Evolutionary conservation across 2,113 vertebrate genomes (phyloP).

Genomic region (Peromyscus californicus): DNA sequence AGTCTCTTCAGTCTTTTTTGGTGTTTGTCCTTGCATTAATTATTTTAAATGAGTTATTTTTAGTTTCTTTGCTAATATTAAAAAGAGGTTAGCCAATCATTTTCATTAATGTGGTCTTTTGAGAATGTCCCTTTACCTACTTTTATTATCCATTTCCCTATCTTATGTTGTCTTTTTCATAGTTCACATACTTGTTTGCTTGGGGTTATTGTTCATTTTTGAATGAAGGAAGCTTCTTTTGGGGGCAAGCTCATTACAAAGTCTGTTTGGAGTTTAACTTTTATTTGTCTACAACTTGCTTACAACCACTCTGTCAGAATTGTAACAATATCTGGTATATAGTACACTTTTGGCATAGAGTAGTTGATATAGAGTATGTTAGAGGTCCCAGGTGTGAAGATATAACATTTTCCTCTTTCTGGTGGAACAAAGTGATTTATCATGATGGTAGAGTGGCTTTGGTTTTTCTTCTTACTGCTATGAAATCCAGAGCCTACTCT

Average conservation of each 20-base stretch:
- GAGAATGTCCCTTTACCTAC: background rate
- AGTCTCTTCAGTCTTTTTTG: background rate
- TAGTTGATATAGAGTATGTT: background rate
- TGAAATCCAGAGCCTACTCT: background rate
- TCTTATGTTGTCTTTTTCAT: background rate
- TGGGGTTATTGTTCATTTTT: background rate
- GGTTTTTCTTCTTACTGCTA: background rate
- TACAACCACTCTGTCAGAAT: background rate
- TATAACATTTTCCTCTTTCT: constrained; percentile 27
- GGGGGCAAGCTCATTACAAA: background rate
- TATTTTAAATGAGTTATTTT: constrained; percentile 8
- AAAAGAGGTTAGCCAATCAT: background rate
- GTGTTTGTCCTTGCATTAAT: background rate
- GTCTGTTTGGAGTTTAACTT: background rate
- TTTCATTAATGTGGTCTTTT: background rate
- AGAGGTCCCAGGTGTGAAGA: background rate
- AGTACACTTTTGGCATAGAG: background rate
- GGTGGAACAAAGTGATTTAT: background rate
- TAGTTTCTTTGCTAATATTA: constrained; percentile 1
- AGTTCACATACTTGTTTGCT: background rate
- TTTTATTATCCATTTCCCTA: background rate
- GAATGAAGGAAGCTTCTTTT: background rate
- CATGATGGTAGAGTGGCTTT: background rate
- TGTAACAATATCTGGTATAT: background rate
- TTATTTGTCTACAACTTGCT: background rate